Evolutionary conservation across 2,113 vertebrate species (phyloP).

Genomic region (Conger conger): DNA sequence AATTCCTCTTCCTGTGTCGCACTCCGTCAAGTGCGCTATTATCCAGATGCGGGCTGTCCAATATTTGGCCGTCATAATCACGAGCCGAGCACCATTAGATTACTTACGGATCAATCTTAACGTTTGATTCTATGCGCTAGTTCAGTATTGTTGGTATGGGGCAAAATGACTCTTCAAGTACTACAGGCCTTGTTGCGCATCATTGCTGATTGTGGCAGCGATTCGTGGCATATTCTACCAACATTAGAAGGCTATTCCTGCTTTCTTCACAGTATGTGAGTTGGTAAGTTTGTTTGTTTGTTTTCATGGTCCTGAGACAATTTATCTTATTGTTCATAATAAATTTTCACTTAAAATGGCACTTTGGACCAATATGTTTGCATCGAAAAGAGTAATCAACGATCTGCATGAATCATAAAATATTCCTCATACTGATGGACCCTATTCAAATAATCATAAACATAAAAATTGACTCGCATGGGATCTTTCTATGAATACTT

Average conservation of each 20-base stretch:
- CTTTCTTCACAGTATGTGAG: background rate
- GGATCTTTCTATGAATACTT: too few species aligned
- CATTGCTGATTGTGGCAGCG: background rate
- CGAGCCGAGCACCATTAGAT: constrained; percentile 22
- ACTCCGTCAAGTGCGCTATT: background rate
- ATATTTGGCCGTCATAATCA: constrained; percentile 12
- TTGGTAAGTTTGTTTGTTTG: background rate
- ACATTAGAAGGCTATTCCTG: background rate
- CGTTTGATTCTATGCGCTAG: constrained; percentile 5
- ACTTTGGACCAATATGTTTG: background rate
- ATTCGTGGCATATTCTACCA: background rate
- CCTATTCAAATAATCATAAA: background rate
- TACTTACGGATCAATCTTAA: background rate
- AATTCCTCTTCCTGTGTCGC: background rate
- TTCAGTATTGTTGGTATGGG: constrained; percentile 3
- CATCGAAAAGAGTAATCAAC: background rate
- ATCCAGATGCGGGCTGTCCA: background rate
- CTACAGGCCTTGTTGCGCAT: background rate
- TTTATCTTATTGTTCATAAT: background rate
- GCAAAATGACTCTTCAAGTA: background rate
- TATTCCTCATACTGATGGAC: background rate
- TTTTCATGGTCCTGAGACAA: background rate
- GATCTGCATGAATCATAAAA: background rate
- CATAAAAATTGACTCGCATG: background rate
- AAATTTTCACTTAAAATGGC: background rate